Conservation (phyloP, 2,888 invertebrate genomes). For the Athripsodes cinereus region DNA sequence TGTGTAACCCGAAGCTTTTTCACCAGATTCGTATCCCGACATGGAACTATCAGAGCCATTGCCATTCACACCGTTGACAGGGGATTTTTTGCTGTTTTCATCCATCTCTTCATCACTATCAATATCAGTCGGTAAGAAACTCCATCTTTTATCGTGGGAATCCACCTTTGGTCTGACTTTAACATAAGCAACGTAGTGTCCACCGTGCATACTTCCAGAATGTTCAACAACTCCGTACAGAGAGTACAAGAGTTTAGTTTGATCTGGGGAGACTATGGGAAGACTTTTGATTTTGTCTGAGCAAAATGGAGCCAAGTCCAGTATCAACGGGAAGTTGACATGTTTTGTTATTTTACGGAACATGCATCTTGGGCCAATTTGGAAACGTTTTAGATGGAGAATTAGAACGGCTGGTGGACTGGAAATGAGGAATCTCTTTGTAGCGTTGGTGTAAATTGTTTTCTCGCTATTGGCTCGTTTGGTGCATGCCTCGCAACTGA, state of each 20-base stretch:
- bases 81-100: conserved; percentile 34
- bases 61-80: conserved; percentile 29
- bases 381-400: conserved; percentile 92
- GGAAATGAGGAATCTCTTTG: conserved; percentile 80
- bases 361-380: conserved; percentile 65
- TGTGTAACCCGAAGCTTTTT: conserved; percentile 37
- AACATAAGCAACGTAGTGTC: conserved; percentile 88
- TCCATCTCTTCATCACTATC: conserved; percentile 39
- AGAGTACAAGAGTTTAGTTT: conserved; percentile 71
- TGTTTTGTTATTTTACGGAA: conserved; percentile 80
- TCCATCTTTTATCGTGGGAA: conserved; percentile 63
- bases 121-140: conserved; percentile 59
- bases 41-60: conserved; percentile 50
- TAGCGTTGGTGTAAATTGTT: conserved; percentile 73
- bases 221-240: conserved; percentile 96
- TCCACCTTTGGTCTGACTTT: conserved; percentile 68
- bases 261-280: conserved; percentile 55
- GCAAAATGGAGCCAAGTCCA: conserved; percentile 90
- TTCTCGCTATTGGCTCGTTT: conserved; percentile 64
- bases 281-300: conserved; percentile 59
- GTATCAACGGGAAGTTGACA: conserved; percentile 77
- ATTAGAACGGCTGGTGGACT: conserved; percentile 92
- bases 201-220: conserved; percentile 81
- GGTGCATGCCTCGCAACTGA: conserved; percentile 88
- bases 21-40: conserved; percentile 51